Evolutionary conservation across 2,888 invertebrate species (phyloP).

Genomic region (Plusia festucae): DNA sequence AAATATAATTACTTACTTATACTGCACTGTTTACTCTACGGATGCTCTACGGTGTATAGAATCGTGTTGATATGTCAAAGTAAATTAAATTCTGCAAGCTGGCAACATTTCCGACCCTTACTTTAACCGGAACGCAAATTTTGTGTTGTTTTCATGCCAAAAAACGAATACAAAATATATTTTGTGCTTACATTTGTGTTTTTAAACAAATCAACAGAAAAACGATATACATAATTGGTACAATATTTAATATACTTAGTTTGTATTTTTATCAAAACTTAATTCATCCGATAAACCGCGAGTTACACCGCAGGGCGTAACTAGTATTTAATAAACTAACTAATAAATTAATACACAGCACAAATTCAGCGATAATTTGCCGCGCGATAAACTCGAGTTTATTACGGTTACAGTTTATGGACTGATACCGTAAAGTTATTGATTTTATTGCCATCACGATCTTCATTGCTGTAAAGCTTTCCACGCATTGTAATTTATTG

Average conservation of each 20-base stretch:
- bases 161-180: neutral
- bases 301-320: too few species aligned
- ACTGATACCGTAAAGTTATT: conserved; percentile 53
- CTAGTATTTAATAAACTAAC: too few species aligned
- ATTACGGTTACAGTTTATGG: conserved; percentile 56
- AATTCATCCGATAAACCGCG: too few species aligned
- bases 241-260: too few species aligned
- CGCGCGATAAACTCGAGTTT: conserved; percentile 61
- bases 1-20: too few species aligned
- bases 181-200: neutral
- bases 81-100: neutral
- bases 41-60: neutral
- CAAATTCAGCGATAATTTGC: conserved; percentile 59
- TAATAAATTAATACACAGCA: conserved; percentile 46
- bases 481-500: neutral
- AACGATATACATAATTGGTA: too few species aligned
- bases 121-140: neutral
- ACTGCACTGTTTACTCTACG: neutral
- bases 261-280: too few species aligned
- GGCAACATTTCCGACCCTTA: neutral
- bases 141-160: neutral
- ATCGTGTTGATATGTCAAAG: neutral
- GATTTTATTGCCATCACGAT: conserved; percentile 50
- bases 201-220: too few species aligned
- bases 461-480: conserved; percentile 6